Base-by-base conservation (phyloP, 2,113 vertebrate genomes). In the Oreamnos americanus region DNA sequence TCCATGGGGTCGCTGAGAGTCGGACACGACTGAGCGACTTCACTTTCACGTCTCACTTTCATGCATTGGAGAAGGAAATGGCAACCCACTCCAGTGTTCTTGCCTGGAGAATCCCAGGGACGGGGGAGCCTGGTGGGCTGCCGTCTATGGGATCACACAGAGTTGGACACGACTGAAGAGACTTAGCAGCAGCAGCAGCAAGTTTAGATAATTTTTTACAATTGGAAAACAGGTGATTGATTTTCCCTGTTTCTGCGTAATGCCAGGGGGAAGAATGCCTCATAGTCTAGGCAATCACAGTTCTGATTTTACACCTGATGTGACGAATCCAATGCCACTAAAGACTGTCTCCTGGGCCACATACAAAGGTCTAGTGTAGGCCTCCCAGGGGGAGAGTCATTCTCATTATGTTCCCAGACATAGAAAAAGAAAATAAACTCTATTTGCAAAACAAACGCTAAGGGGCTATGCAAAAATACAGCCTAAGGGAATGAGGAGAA, bases 401-500 rank as follows among this genome's bases (percentile, higher is more conserved):
- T 89, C 39, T 91, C 90, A 53, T 95, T 91, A 76, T 49, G 33
- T 74, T 85, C 51, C 49, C n/a, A 87, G 28, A 64, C 28, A 90
- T 33, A 94, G 89, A 43, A 49, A 93, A 90, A 51, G 51, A 67
- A 84, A 96, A 94, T 49, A 86, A 83, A 49, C n/a, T 96, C 53
- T 78, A 39, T 97, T 95, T 98, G 58, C 91, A 96, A 98, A 97
- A 97, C 86, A 97, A 92, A 91, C 5, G 74, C 86, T 58, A 83
- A 87, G 76, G 74, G 57, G 30, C 62, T 96, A 55, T 91, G 82
- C 51, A 85, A 97, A 96, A 91, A 26, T 74, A 53, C 12, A 96
- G 82, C 94, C 96, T 90, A 55, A 55, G 71, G 85, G 78, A 91
- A 97, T 36, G 33, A 96, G 39, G 49, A 97, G 76, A 94, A 95